Evolutionary conservation across 2,797 vertebrate species (phyloP), one percentile per base, ranked within the genome.

Genomic region (Sebastiscus albofasciatus): DNA sequence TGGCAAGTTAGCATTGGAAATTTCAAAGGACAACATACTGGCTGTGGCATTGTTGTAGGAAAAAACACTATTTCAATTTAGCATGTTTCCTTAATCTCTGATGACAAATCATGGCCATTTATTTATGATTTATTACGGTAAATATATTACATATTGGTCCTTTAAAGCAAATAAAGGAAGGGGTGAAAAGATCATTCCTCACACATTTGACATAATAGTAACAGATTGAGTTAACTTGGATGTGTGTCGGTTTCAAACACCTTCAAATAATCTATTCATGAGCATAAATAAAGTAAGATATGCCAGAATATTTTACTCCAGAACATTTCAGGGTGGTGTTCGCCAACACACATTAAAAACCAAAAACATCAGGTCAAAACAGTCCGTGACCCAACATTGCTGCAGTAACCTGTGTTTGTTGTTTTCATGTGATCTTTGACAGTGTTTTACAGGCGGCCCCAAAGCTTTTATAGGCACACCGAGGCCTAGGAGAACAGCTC

Each of bases 351-450:
- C 9, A 49, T 34, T 31, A 39, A 55, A 55, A 42, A 58, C 2
- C 1, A 31, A 67, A 33, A 34, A 16, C 66, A 36, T 20, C 12
- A 24, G 39, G 12, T 62, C 33, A 58, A 24, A 67, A 22, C 26
- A 12, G 76, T 71, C 27, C 26, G 27, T 72, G 24, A 73, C 10
- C 59, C 2, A 4, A 52, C 16, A 10, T 42, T n/a, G 34, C 13
- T 70, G 60, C 71, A 31, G 59, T 14, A 29, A 49, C 18, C 59
- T 7, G 16, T n/a, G 68, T 49, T 64, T n/a, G 34, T 69, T 5
- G 2, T 79, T 68, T 80, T 65, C 69, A 61, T 76, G 65, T 72
- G 79, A 67, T 68, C 72, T 78, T 60, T 78, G 71, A 76, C 61
- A 18, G 42, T 24, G 39, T 82, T 84, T 78, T 72, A 77, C 55